Base-by-base conservation (phyloP, 2,888 invertebrate species). In the Dicycla oo region DNA sequence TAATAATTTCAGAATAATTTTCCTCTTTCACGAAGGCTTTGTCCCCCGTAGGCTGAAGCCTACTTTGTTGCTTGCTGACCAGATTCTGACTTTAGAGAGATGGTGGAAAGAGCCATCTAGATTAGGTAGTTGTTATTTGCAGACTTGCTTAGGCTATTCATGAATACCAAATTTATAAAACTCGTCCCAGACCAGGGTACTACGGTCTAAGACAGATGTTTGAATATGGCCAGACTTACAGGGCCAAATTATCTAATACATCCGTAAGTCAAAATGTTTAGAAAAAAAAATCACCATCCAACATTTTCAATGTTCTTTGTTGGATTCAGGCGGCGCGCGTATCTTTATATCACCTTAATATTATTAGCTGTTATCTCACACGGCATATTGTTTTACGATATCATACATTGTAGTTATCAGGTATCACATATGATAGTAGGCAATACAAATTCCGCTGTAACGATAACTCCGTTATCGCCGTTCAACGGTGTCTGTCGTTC, bases 391-490 rank as follows among this genome's bases (percentile, higher is more conserved):
- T 67, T 78, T 82, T 66, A 73, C 51, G 74, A 78, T 80, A 73
- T 40, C 62, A 60, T 57, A 82, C 57, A 66, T 30, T 67, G 63
- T 65, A 11, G 45, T 40, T 69, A 82, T 82, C 69, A 67, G 61
- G 43, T 69, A 66, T 63, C 51, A 69, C 66, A 45, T n/a, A n/a
- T 58, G 80, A 80, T 69, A 60, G 5, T 23, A 69, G 30, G 51
- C 53, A 49, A 56, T 47, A 60, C 60, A 78, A 80, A 82, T 63
- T 74, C 82, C 69, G 45, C 68, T 18, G 26, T 80, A 78, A 78
- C 83, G 80, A 80, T 80, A 80, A 60, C 68, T 62, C 23, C 80
- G 83, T 54, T 80, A 80, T 82, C 79, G 80, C n/a, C 82, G 82
- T 79, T 73, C 49, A 82, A 82, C 82, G 80, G 47, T 5, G 56